phyloP scores from a whole-genome alignment of 2,113 vertebrate genomes.

The Chloropsis cyanopogon region DNA sequence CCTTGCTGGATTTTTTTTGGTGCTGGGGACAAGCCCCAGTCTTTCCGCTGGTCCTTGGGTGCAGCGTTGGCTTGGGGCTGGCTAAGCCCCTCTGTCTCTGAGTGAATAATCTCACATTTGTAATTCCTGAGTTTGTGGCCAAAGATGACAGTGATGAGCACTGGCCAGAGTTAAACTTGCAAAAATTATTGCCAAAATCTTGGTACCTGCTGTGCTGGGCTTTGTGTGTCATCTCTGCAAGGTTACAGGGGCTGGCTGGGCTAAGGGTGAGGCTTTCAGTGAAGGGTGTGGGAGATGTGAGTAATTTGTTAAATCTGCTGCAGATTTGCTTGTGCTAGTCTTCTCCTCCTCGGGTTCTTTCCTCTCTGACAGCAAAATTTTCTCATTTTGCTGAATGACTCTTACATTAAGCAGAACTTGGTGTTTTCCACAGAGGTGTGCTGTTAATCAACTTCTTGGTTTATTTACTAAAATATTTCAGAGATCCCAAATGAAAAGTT shows the following conservation, averaged over 20 bases:
- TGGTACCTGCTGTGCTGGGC: conserved; percentile 28
- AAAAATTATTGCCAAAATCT: background rate
- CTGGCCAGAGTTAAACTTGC: background rate
- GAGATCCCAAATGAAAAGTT: background rate
- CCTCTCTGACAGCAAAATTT: background rate
- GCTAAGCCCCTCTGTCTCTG: background rate
- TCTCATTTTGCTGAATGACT: background rate
- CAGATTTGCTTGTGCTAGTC: background rate
- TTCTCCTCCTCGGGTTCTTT: background rate
- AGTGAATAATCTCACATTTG: background rate
- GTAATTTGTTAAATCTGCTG: background rate
- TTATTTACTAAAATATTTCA: background rate
- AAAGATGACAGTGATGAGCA: background rate
- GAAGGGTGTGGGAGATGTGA: background rate
- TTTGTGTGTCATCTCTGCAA: background rate
- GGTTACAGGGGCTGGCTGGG: background rate
- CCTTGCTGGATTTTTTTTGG: background rate
- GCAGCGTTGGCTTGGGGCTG: background rate
- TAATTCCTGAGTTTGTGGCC: background rate
- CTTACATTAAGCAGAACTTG: background rate
- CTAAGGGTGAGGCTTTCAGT: background rate
- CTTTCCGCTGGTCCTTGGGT: background rate
- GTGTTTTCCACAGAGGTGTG: background rate
- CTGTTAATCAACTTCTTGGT: background rate
- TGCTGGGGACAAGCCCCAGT: background rate